A percentile compares a stretch with the other conserved stretches of the same genome.
Evolutionary conservation across 2,113 vertebrate species (phyloP).

Genomic region (Melospiza georgiana): DNA sequence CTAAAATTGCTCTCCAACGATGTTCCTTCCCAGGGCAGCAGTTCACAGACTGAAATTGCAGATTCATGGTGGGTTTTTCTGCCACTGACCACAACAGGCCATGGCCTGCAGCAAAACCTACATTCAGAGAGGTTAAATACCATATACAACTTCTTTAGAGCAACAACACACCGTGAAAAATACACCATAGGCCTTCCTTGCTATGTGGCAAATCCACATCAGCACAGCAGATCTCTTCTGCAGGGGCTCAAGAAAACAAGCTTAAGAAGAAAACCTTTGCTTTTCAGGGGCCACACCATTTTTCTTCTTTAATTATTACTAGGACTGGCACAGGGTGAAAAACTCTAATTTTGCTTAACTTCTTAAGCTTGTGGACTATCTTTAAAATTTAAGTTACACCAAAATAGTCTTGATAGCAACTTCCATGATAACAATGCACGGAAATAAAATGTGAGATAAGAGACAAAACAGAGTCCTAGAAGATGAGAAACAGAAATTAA

Average conservation of each 20-base stretch:
- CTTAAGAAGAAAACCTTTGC: neutral
- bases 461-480: neutral
- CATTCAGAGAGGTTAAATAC: neutral
- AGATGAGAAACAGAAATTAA: slow-evolving; percentile 8
- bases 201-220: neutral
- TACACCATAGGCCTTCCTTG: neutral
- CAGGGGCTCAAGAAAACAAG: neutral
- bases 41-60: neutral
- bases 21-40: neutral
- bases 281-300: neutral
- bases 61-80: neutral
- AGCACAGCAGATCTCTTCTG: neutral
- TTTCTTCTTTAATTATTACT: neutral
- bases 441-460: neutral
- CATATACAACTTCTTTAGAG: neutral
- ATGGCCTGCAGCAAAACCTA: neutral
- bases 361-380: accelerated
- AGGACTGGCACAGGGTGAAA: neutral
- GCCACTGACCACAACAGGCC: neutral
- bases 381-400: neutral
- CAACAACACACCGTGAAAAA: neutral
- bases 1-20: neutral
- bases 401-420: neutral
- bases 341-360: neutral
- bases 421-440: neutral